phyloP scores from a whole-genome alignment of 2,797 vertebrate genomes.

The Parauchenoglanis punctatus region DNA sequence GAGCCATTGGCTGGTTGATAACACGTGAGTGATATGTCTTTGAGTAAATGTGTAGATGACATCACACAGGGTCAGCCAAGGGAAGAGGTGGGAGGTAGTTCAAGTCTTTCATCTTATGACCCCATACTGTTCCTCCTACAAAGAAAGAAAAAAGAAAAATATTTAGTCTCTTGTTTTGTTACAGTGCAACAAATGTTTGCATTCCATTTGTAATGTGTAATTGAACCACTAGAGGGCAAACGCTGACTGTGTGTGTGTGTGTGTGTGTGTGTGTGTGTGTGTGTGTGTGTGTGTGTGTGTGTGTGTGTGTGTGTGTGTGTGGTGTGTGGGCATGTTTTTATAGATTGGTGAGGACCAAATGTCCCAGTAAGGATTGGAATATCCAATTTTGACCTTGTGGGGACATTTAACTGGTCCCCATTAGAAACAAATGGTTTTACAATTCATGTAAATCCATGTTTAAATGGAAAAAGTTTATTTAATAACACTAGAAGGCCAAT shows the following conservation, averaged over 20 bases:
- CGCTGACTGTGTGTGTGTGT: conserved; percentile 55
- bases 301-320: neutral
- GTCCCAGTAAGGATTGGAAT: neutral
- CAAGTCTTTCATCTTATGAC: conserved; percentile 40
- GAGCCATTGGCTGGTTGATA: conserved; percentile 57
- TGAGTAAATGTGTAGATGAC: conserved; percentile 56
- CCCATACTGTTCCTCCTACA: conserved; percentile 1
- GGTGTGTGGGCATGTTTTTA: neutral
- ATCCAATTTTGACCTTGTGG: neutral
- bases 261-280: neutral
- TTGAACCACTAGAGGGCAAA: conserved; percentile 73
- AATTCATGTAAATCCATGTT: too few species aligned
- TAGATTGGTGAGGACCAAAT: neutral
- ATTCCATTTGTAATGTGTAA: conserved; percentile 26
- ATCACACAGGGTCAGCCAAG: conserved; percentile 57
- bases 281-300: neutral
- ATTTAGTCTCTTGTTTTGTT: neutral
- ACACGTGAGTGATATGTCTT: conserved; percentile 64
- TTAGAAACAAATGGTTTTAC: neutral
- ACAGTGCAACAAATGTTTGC: neutral
- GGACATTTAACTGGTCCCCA: neutral
- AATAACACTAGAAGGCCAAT: neutral
- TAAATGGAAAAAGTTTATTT: too few species aligned
- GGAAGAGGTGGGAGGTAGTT: conserved; percentile 54
- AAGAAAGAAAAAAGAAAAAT: neutral